These are phyloP conservation scores for Caenorhabditis tropicalis DNA, from an alignment of 1,140 invertebrate genomes.

Conservation along the genomic window DNA sequence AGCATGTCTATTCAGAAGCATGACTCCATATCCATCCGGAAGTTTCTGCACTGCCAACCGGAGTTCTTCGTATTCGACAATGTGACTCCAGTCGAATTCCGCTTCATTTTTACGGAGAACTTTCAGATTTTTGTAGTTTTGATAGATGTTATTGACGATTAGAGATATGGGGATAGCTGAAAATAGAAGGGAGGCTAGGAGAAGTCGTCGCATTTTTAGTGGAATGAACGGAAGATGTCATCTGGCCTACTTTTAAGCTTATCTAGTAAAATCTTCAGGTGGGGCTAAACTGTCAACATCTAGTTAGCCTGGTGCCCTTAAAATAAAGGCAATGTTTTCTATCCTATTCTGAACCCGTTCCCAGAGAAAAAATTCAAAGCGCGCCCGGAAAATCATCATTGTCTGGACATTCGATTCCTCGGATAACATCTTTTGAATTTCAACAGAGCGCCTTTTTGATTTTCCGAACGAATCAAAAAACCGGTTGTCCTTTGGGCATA, in stretches of 20 bases:
- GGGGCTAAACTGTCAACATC: no score
- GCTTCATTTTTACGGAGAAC: constrained; percentile 35
- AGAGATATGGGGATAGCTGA: constrained; percentile 25
- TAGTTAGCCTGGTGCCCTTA: no score
- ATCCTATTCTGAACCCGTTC: no score
- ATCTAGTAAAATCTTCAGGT: not conserved
- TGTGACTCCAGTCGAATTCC: constrained; percentile 18
- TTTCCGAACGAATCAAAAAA: no score
- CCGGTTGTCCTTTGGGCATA: no score
- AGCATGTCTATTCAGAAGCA: constrained; percentile 59
- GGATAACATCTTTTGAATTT: no score
- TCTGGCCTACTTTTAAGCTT: not conserved
- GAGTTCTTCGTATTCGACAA: constrained; percentile 29
- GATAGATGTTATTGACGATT: constrained; percentile 33
- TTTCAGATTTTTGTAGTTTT: constrained; percentile 46
- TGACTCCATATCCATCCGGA: constrained; percentile 52
- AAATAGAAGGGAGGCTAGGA: constrained; percentile 24
- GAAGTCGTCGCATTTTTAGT: not conserved
- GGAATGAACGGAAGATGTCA: not conserved
- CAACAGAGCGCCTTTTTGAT: no score
- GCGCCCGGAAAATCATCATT: no score
- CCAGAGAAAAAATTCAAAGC: no score
- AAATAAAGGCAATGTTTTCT: no score
- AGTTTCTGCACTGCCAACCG: constrained; percentile 32
- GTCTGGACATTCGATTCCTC: no score